Conservation (phyloP, 2,888 invertebrate genomes). For the Ctena decussata region DNA sequence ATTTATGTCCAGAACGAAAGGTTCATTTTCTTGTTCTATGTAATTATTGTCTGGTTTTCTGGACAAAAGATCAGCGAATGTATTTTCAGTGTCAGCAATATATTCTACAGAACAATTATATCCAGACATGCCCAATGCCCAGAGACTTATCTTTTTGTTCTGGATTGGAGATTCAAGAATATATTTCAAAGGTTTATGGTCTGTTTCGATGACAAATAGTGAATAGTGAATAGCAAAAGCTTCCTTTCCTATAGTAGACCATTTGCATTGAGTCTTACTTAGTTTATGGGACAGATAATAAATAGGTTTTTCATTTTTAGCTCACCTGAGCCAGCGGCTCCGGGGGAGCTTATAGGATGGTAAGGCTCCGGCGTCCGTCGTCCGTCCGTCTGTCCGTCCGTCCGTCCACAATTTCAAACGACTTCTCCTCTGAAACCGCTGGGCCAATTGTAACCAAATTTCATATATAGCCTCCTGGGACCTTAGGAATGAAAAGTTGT, state of each 20-base stretch:
- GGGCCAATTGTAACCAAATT: too few relatives aligned
- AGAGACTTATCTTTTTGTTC: conserved; percentile 50
- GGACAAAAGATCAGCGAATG: conserved; percentile 40
- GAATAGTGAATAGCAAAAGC: conserved; percentile 19
- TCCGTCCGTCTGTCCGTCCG: too few relatives aligned
- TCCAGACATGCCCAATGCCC: conserved; percentile 44
- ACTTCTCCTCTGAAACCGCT: too few relatives aligned
- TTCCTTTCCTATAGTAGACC: conserved; percentile 12
- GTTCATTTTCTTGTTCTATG: neutral
- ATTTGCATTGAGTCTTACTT: neutral
- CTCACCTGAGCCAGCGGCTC: too few relatives aligned
- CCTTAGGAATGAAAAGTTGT: too few relatives aligned
- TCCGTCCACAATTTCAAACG: too few relatives aligned
- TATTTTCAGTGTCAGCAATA: conserved; percentile 31
- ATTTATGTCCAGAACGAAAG: conserved; percentile 21
- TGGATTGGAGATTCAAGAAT: conserved; percentile 48
- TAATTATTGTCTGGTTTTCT: neutral
- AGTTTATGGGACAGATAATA: conserved; percentile 12
- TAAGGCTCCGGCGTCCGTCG: too few relatives aligned
- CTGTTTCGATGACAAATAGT: conserved; percentile 36
- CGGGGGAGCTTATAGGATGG: too few relatives aligned
- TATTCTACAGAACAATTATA: conserved; percentile 51
- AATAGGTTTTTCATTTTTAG: conserved; percentile 24
- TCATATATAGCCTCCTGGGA: too few relatives aligned
- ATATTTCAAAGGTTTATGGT: conserved; percentile 49